phyloP scores from a whole-genome alignment of 2,113 vertebrate genomes.

The Hassar affinis region DNA sequence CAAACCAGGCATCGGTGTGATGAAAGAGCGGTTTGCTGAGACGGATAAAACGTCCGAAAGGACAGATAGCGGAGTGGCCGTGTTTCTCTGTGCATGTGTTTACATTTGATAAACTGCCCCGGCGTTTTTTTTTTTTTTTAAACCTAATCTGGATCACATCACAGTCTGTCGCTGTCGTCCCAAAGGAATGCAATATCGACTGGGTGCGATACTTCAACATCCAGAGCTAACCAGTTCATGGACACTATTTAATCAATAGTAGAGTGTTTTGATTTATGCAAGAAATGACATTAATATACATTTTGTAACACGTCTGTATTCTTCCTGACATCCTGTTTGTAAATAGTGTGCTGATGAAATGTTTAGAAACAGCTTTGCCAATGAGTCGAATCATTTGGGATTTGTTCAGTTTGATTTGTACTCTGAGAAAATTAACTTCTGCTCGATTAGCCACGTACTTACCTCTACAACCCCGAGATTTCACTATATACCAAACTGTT shows the following conservation, averaged over 20 bases:
- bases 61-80: conserved; percentile 54
- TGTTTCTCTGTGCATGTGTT: conserved; percentile 67
- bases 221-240: not conserved
- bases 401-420: not conserved
- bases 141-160: conserved; percentile 2
- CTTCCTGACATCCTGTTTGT: conserved; percentile 10
- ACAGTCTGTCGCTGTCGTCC: not conserved
- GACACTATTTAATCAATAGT: conserved; percentile 10
- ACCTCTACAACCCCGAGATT: conserved; percentile 6
- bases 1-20: conserved; percentile 57
- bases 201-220: not conserved
- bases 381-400: conserved; percentile 4
- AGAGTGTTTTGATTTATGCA: conserved; percentile 35
- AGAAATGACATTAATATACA: conserved; percentile 14
- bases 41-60: conserved; percentile 16
- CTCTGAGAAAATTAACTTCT: not conserved
- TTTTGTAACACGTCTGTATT: conserved; percentile 18
- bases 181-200: conserved; percentile 22
- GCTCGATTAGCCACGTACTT: conserved; percentile 17
- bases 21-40: conserved; percentile 50
- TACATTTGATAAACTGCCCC: conserved; percentile 50
- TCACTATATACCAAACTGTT: conserved; percentile 25
- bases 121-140: not conserved
- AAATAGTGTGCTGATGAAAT: not conserved
- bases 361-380: conserved; percentile 32